Conservation (phyloP, 2,113 vertebrate genomes). For the Penelope pileata region DNA sequence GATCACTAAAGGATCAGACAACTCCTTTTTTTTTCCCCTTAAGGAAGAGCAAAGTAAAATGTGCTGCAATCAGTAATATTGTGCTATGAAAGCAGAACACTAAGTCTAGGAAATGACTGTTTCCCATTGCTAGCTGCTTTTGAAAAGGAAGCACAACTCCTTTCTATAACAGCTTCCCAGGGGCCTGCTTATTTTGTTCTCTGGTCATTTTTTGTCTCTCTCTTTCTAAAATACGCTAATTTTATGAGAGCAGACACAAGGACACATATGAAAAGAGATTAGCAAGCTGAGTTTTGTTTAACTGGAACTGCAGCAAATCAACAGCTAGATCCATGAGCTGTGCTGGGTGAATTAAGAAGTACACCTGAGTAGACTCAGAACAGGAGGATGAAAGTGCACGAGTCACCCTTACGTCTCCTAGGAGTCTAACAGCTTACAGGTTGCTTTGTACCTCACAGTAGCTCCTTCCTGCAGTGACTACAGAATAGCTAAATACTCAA, state of each 20-base stretch:
- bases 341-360: not conserved
- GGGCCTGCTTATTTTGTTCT: not conserved
- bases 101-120: not conserved
- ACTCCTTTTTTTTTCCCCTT: rapidly evolving
- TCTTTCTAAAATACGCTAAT: not conserved
- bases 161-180: not conserved
- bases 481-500: not conserved
- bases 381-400: not conserved
- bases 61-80: not conserved
- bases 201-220: not conserved
- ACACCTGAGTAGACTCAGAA: not conserved
- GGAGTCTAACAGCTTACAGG: not conserved
- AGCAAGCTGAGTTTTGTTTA: not conserved
- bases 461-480: not conserved
- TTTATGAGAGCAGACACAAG: not conserved
- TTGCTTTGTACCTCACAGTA: not conserved
- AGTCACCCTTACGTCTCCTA: not conserved
- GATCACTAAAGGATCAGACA: not conserved
- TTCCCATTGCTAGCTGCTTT: not conserved
- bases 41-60: not conserved
- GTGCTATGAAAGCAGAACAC: not conserved
- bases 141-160: not conserved
- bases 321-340: not conserved
- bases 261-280: not conserved
- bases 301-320: not conserved